phyloP scores from a whole-genome alignment of 2,797 vertebrate species.

The Meda fulgida region DNA sequence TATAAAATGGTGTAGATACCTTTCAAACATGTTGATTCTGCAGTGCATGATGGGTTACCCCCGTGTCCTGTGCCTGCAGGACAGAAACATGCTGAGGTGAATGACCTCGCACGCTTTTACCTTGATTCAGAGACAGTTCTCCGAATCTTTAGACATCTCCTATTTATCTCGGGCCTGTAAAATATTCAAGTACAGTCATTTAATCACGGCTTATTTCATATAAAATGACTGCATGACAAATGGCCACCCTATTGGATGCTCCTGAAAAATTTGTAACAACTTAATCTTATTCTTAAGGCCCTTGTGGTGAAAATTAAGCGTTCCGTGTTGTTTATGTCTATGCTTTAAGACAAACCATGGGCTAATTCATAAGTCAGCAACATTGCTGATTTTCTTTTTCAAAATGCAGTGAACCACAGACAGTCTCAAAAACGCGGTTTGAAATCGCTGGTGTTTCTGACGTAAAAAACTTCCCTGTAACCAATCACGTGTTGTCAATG shows the following conservation, averaged over 20 bases:
- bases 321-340: no score
- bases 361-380: no score
- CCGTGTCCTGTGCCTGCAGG: neutral
- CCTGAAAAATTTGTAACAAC: neutral
- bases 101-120: slow-evolving; percentile 47
- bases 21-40: neutral
- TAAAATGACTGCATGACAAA: neutral
- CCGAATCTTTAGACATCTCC: slow-evolving; percentile 23
- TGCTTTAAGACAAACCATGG: no score
- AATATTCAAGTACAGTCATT: neutral
- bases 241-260: neutral
- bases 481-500: no score
- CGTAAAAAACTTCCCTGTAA: no score
- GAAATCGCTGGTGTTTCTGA: no score
- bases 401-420: no score
- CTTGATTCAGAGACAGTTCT: slow-evolving; percentile 38
- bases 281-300: neutral
- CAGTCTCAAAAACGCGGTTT: no score
- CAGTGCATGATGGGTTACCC: neutral
- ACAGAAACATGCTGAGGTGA: slow-evolving; percentile 38
- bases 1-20: neutral
- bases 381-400: no score
- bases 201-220: neutral
- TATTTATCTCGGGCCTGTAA: neutral
- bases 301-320: no score